Evolutionary conservation across 1,140 invertebrate genomes (phyloP), one percentile per base, ranked within the genome.

Genomic region (Conopomorpha cramerella): DNA sequence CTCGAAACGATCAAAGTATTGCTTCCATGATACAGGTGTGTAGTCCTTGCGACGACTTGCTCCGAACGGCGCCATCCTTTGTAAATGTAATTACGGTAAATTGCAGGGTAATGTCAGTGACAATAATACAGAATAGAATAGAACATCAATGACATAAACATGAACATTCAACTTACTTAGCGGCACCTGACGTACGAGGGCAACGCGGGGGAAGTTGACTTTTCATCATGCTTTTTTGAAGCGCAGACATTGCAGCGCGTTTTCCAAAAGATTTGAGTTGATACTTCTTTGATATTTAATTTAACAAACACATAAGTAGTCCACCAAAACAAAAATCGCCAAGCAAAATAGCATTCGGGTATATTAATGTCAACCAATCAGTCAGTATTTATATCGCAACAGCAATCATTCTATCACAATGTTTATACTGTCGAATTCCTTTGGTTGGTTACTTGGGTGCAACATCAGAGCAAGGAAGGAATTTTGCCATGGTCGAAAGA

Each of bases 11-110:
- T 86, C 81, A 61, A 93, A 97, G 65, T 94, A 96, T 19, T 87
- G 77, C 36, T 82, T 81, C 92, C 93, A 96, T 30, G 85, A 80
- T 3, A 89, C 74, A 3, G 93, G 93, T 2, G 87, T 86, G 58
- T 91, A 95, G 67, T 96, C 91, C 51, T 84, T 81, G 34, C 81
- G 83, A 25, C 82, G 73, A n/a, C 65, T 60, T 14, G 42, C 46
- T 11, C 61, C 52, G 42, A 67, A 68, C 26, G 67, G 65, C 32
- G 70, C 66, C 18, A 76, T 29, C 13, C 13, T 29, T 29, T 4
- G 13, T 7, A 29, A 11, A 29, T 13, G n/a, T n/a, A n/a, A 29
- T 10, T 23, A 23, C 10, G 19, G 19, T 23, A 6, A 23, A 10
- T 23, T 23, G 10, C 4, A 23, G 10, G 19, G 4, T 50, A 49